Evolutionary conservation across 2,797 vertebrate genomes (phyloP).

Genomic region (Ispidina lecontei): DNA sequence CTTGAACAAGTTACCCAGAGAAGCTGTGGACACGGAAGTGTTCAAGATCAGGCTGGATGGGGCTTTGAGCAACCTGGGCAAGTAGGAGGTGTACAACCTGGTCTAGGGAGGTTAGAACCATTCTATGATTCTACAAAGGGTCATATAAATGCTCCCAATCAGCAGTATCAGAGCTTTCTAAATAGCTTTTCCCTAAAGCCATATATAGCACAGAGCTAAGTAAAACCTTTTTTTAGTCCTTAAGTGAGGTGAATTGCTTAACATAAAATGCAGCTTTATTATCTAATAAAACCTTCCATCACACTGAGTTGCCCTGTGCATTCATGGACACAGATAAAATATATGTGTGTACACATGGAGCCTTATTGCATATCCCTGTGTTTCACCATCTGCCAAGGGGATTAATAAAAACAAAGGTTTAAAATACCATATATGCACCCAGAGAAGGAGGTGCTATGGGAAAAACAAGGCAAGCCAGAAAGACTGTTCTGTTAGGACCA

Average conservation of each 20-base stretch:
- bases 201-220: not conserved
- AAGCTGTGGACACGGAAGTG: too few relatives aligned
- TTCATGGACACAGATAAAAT: not conserved
- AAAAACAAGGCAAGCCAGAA: not conserved
- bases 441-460: accelerated
- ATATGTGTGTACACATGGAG: not conserved
- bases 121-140: not conserved
- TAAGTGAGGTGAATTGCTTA: not conserved
- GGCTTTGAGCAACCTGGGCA: too few relatives aligned
- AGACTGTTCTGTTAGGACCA: accelerated
- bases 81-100: too few relatives aligned
- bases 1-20: too few relatives aligned
- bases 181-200: not conserved
- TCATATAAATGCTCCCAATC: not conserved
- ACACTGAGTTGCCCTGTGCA: accelerated
- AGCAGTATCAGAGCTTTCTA: not conserved
- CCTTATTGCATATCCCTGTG: accelerated
- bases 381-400: constrained; percentile 27
- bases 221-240: not conserved
- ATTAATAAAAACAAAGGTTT: constrained; percentile 19
- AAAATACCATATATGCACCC: not conserved
- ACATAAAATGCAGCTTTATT: not conserved
- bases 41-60: too few relatives aligned
- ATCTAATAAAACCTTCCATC: not conserved
- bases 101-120: too few relatives aligned